Conservation (phyloP, 2,113 vertebrate genomes). For the Pachypanchax playfairii region DNA sequence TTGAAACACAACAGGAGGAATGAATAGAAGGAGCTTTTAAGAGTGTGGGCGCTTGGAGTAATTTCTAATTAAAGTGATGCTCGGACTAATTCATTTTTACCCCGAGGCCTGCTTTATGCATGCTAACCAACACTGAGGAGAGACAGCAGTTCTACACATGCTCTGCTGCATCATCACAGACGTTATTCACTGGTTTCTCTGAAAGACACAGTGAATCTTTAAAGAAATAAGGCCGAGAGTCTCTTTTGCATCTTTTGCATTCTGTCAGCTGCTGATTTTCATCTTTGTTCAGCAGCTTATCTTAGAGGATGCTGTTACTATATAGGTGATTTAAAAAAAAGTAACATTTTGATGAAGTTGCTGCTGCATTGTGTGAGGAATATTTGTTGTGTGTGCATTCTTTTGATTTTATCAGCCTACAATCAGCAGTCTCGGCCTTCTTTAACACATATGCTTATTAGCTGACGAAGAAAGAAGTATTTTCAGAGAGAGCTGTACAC, state of each 20-base stretch:
- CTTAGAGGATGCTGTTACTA: constrained; percentile 48
- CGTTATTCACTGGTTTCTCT: constrained; percentile 4
- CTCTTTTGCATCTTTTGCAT: constrained; percentile 15
- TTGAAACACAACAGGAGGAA: constrained; percentile 48
- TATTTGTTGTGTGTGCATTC: constrained; percentile 3
- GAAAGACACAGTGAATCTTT: not conserved
- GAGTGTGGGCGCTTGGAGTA: constrained; percentile 35
- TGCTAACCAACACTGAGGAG: constrained; percentile 9
- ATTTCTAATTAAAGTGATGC: constrained; percentile 60
- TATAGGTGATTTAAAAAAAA: constrained; percentile 60
- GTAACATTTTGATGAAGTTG: constrained; percentile 63
- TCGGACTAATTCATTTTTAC: constrained; percentile 43
- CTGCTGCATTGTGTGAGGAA: constrained; percentile 26
- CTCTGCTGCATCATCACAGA: constrained; percentile 19
- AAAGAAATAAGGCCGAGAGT: not conserved
- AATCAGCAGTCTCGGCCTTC: constrained; percentile 42
- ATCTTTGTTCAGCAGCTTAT: constrained; percentile 47
- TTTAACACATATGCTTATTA: constrained; percentile 18
- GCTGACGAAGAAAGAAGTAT: constrained; percentile 15
- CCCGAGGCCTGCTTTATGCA: constrained; percentile 38
- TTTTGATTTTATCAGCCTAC: not conserved
- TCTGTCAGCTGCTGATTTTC: constrained; percentile 31
- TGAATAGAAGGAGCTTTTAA: constrained; percentile 50
- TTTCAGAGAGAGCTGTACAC: not conserved
- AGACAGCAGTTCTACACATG: constrained; percentile 27